Evolutionary conservation across 2,888 invertebrate species (phyloP).

Genomic region (Pedicia rivosa): DNA sequence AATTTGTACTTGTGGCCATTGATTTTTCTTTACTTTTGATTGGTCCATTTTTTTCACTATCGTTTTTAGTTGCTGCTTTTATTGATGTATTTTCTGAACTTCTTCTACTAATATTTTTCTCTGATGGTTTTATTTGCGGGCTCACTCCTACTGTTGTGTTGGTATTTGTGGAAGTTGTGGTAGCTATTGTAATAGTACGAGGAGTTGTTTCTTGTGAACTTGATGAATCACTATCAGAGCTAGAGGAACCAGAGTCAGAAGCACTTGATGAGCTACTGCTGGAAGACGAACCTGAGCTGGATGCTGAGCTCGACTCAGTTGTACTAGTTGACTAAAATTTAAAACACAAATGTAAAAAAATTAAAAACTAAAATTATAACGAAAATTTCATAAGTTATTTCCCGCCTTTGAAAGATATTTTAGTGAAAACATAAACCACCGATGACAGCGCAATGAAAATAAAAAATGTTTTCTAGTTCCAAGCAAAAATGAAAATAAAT

Average conservation of each 20-base stretch:
- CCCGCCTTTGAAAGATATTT: no score
- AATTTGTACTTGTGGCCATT: constrained; percentile 14
- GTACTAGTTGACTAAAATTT: constrained; percentile 31
- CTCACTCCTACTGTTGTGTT: constrained; percentile 1
- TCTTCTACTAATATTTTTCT: constrained; percentile 11
- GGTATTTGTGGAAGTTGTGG: constrained; percentile 12
- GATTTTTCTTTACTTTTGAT: constrained; percentile 15
- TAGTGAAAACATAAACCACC: no score
- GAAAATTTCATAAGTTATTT: no score
- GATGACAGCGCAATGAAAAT: no score
- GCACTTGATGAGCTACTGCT: constrained; percentile 49
- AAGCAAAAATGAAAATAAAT: no score
- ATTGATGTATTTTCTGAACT: constrained; percentile 17
- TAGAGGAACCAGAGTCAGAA: constrained; percentile 51
- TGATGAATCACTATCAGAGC: constrained; percentile 55
- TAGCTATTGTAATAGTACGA: constrained; percentile 14
- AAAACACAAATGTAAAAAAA: neutral
- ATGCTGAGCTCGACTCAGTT: constrained; percentile 47
- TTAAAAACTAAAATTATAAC: no score
- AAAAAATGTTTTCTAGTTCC: no score
- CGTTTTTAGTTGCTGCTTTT: constrained; percentile 8
- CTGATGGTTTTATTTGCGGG: neutral
- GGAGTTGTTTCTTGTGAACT: constrained; percentile 32
- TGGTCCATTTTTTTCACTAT: constrained; percentile 16
- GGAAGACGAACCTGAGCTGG: constrained; percentile 47